phyloP scores from a whole-genome alignment of 2,888 invertebrate species.

The Strigamia transsilvanica region DNA sequence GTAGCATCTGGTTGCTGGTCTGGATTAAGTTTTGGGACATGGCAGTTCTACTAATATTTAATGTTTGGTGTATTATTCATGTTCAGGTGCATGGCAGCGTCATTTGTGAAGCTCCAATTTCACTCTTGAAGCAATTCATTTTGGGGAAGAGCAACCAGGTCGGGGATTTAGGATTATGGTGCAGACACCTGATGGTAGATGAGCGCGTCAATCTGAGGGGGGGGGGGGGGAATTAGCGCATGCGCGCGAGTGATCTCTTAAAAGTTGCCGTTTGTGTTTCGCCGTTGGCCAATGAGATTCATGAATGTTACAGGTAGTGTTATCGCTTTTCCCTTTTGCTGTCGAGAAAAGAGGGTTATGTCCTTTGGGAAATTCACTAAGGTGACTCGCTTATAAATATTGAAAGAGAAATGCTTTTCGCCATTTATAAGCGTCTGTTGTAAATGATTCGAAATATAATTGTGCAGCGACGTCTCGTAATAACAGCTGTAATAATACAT shows the following conservation, averaged over 20 bases:
- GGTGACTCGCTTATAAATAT: constrained; percentile 21
- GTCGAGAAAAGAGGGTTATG: constrained; percentile 23
- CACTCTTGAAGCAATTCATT: constrained; percentile 47
- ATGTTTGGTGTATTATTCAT: constrained; percentile 46
- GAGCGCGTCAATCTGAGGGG: constrained; percentile 29
- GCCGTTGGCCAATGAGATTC: constrained; percentile 40
- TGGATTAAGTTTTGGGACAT: constrained; percentile 36
- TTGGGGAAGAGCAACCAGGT: constrained; percentile 35
- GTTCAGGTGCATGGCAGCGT: constrained; percentile 43
- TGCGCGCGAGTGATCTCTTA: not conserved
- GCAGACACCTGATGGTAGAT: constrained; percentile 44
- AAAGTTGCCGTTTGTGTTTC: constrained; percentile 40
- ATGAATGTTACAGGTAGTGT: constrained; percentile 26
- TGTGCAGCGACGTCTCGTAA: no score
- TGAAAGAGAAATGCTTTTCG: constrained; percentile 25
- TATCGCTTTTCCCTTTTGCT: constrained; percentile 17
- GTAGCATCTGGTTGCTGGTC: constrained; percentile 1
- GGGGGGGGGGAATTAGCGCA: not conserved
- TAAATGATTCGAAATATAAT: constrained; percentile 3
- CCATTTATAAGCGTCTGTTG: not conserved
- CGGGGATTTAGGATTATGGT: constrained; percentile 45
- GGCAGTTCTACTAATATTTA: constrained; percentile 43
- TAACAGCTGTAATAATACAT: no score
- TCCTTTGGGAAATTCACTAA: constrained; percentile 45
- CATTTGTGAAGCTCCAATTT: constrained; percentile 49